A percentile compares a stretch with the other conserved stretches of the same genome.
phyloP scores from a whole-genome alignment of 2,888 invertebrate genomes.

The Drepana falcataria region DNA sequence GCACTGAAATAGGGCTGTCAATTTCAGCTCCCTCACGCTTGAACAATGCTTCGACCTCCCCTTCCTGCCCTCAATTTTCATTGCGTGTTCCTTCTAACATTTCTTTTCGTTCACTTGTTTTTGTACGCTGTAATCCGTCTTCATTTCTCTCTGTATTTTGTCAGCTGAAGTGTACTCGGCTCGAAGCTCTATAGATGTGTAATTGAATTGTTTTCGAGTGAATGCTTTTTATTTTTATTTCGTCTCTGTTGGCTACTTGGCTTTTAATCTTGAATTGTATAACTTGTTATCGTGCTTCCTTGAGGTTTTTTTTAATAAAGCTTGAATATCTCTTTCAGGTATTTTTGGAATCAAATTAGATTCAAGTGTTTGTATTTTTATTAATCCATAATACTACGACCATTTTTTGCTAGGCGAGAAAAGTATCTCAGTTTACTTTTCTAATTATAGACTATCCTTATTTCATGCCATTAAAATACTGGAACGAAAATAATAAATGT shows the following conservation, averaged over 20 bases:
- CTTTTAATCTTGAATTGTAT: constrained; percentile 1
- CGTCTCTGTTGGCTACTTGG: constrained; percentile 2
- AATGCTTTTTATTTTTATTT: constrained; percentile 20
- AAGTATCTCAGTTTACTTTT: too few species aligned
- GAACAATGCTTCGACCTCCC: constrained; percentile 6
- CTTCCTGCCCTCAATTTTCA: constrained; percentile 8
- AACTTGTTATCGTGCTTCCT: constrained; percentile 5
- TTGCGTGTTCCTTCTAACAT: constrained; percentile 8
- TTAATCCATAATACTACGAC: too few species aligned
- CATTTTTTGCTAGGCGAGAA: too few species aligned
- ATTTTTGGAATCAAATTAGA: constrained; percentile 6
- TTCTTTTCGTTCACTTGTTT: constrained; percentile 10
- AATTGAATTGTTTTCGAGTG: constrained; percentile 46
- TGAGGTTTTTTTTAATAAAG: not conserved
- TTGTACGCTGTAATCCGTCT: constrained; percentile 38
- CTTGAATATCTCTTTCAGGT: constrained; percentile 12
- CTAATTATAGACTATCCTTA: too few species aligned
- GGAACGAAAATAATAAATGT: not conserved
- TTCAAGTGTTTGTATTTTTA: too few species aligned
- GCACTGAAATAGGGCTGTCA: not conserved
- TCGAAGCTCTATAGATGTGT: constrained; percentile 30
- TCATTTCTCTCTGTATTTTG: constrained; percentile 42
- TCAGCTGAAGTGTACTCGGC: constrained; percentile 29
- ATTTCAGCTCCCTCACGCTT: constrained; percentile 2
- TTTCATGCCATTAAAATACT: not conserved